Base-by-base conservation (phyloP, 2,888 invertebrate species). In the Platycheirus rosarum region DNA sequence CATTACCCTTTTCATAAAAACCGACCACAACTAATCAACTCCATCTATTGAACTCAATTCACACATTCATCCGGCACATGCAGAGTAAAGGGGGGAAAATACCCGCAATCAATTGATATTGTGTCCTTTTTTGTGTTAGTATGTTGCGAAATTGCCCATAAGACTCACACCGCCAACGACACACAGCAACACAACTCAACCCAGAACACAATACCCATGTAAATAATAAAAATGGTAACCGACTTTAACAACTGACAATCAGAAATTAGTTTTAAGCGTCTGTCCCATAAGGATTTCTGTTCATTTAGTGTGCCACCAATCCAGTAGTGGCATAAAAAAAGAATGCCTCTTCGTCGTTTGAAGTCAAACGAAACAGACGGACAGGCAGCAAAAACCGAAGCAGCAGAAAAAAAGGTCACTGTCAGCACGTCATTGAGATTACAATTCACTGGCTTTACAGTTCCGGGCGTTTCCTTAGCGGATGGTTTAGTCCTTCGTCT, bases 351-450 rank as follows among this genome's bases (percentile, higher is more conserved):
- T 53, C 53, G 44, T 60, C 18, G 53, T 70, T 75, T 69, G 75
- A 69, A 62, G 37, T 63, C 68, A 23, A 18, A 20, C 35, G 40
- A 65, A 65, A 42, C 32, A 66, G 60, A 53, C 40, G 53, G 53
- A 32, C 32, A 37, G 18, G 37, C 14, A 4, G 23, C 2, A 32
- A 32, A n/a, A 60, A 29, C 44, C n/a, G 29, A 44, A 26, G 77
- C 11, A 53, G 60, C 44, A 51, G 35, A 37, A 79, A 78, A 57
- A 79, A 79, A 74, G 74, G 63, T 79, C 68, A 57, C 74, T 79
- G 79, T 79, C 79, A 79, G 79, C 74, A 79, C 74, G 79, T 74
- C 74, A 74, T 74, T 74, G 63, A 79, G 79, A 79, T 79, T 74
- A 74, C 79, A 79, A 74, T 79, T 69, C 74, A 79, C 79, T 74